Evolutionary conservation across 2,797 vertebrate species (phyloP).

Genomic region (Centroberyx gerrardi): DNA sequence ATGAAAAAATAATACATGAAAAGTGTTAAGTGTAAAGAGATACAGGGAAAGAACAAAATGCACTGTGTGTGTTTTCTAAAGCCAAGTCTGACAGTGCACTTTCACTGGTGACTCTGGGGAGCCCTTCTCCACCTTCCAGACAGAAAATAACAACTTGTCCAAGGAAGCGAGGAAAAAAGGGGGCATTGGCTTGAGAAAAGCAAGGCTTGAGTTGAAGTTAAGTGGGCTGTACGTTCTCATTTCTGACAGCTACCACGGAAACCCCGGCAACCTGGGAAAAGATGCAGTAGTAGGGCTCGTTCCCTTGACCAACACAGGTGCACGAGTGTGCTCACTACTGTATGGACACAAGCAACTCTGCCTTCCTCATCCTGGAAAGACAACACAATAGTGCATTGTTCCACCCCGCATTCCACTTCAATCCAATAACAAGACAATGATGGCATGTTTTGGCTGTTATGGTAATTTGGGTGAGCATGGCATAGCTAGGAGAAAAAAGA

Average conservation of each 20-base stretch:
- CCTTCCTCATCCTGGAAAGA: background rate
- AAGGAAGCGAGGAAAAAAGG: constrained; percentile 44
- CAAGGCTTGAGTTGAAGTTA: constrained; percentile 54
- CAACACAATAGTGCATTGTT: constrained; percentile 11
- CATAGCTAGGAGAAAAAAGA: constrained; percentile 13
- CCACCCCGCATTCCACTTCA: background rate
- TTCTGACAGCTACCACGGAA: constrained; percentile 62
- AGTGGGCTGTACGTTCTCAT: constrained; percentile 53
- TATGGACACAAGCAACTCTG: background rate
- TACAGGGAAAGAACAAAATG: constrained; percentile 26
- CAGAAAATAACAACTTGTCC: constrained; percentile 74
- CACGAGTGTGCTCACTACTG: background rate
- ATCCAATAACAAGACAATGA: constrained; percentile 13
- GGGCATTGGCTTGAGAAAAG: constrained; percentile 56
- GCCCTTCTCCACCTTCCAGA: constrained; percentile 43
- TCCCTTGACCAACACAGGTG: constrained; percentile 37
- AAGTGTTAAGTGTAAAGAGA: background rate
- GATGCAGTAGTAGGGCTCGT: constrained; percentile 29
- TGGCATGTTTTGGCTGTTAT: constrained; percentile 7
- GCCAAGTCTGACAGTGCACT: constrained; percentile 58
- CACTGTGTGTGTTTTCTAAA: constrained; percentile 42
- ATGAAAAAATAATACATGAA: background rate
- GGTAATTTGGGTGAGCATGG: constrained; percentile 24
- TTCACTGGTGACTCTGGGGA: constrained; percentile 66
- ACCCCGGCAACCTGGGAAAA: constrained; percentile 23